Evolutionary conservation across 2,797 vertebrate species (phyloP).

Genomic region (Onychomys arenicola): DNA sequence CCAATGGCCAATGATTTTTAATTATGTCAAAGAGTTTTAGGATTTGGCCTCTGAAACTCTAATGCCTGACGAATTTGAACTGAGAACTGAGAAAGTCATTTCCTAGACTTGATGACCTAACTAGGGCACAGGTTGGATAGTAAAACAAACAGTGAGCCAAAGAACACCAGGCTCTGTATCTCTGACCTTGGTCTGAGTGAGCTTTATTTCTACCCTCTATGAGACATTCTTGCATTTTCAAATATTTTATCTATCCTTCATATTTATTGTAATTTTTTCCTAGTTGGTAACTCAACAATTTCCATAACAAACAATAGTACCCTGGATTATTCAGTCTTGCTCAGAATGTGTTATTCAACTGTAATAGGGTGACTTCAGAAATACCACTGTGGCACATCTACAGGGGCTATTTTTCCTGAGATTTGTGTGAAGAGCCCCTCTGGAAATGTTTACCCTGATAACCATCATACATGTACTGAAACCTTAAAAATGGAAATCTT

Average conservation of each 20-base stretch:
- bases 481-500: neutral
- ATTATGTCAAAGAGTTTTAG: conserved; percentile 3
- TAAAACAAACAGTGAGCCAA: neutral
- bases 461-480: neutral
- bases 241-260: neutral
- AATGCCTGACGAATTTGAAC: neutral
- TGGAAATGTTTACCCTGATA: neutral
- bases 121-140: neutral
- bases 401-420: neutral
- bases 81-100: neutral
- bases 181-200: neutral
- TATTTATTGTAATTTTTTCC: neutral
- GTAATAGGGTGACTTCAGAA: neutral
- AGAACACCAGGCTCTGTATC: neutral
- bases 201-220: neutral
- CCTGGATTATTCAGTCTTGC: neutral
- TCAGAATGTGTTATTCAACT: neutral
- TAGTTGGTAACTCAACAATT: neutral
- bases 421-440: neutral
- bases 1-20: neutral
- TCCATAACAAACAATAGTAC: neutral
- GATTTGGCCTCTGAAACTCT: neutral
- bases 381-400: fast-evolving
- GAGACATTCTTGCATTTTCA: neutral
- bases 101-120: neutral